Evolutionary conservation across 2,888 invertebrate species (phyloP), one percentile per base, ranked within the genome.

Genomic region (Hypena proboscidalis): DNA sequence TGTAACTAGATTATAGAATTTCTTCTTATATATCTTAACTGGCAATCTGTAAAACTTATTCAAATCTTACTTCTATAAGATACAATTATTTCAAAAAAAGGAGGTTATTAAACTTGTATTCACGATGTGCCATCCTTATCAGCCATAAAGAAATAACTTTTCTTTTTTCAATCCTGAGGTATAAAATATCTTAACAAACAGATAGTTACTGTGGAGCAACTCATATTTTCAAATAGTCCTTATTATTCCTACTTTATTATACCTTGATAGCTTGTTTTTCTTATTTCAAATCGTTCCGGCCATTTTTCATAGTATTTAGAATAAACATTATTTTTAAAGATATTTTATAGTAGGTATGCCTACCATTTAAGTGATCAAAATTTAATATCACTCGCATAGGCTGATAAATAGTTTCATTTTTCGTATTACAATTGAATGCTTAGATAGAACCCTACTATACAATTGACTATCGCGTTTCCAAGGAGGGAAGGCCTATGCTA

Each of bases 261-360:
- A 14, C n/a, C 13, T 35, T 21, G 36, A 31, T 32, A 36, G 44
- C 47, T 54, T 58, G 43, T 58, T 71, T 70, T 64, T 67, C 75
- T 77, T 81, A 72, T 78, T 82, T 85, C 71, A 72, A 84, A 84
- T 80, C 62, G 77, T 83, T 89, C 90, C 90, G 90, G 86, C 90
- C 89, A 89, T 90, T 88, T 89, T 89, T 73, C 72, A 80, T 89
- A 90, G 86, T 65, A 72, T 70, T 69, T 83, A 85, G 81, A 72
- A 50, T 77, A 73, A 69, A 55, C 64, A 72, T 67, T 63, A 58
- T 62, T 49, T 53, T 55, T 54, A 58, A 52, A 51, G 47, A 38
- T 34, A 40, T 42, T 47, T 34, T 40, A 34, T 40, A 52, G 10
- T 44, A 40, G 39, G 27, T 44, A 40, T 42, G 27, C 39, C 29